Percentiles rank a stretch among this genome's conserved stretches.
Conservation (phyloP, 1,140 invertebrate species). For the Trypoxylus dichotomus region DNA sequence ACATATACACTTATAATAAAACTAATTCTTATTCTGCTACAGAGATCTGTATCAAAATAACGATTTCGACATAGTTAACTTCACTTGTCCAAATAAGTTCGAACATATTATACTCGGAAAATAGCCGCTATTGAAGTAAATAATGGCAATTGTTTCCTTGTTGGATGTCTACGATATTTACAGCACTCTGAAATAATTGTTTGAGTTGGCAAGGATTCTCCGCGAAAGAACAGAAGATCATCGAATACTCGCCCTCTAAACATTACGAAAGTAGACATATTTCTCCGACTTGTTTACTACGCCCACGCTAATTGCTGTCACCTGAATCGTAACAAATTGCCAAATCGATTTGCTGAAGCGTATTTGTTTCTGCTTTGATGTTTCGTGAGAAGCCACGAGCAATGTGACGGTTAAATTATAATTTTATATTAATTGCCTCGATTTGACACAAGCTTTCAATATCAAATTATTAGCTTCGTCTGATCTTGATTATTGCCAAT, state of each 20-base stretch:
- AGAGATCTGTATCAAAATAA: too few species aligned
- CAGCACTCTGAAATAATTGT: not conserved
- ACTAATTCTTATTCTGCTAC: too few species aligned
- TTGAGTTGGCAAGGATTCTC: not conserved
- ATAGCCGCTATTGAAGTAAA: too few species aligned
- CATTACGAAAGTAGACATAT: not conserved
- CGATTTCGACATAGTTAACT: too few species aligned
- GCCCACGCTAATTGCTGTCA: constrained; percentile 6
- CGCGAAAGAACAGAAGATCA: not conserved
- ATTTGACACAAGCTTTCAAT: not conserved
- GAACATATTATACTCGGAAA: too few species aligned
- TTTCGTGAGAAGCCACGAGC: not conserved
- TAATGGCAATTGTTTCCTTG: not conserved
- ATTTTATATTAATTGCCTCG: not conserved
- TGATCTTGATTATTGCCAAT: not conserved
- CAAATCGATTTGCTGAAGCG: not conserved
- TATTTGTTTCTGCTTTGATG: not conserved
- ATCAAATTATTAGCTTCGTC: not conserved
- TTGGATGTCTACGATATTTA: not conserved
- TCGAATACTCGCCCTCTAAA: not conserved
- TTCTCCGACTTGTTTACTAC: not conserved
- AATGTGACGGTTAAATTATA: not conserved
- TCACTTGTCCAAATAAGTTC: too few species aligned
- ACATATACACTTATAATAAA: too few species aligned
- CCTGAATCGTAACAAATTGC: constrained; percentile 14